Percentiles rank a stretch among this genome's conserved stretches.
These are phyloP conservation scores for Malurus cyaneus DNA, from an alignment of 2,113 vertebrate species.

Conservation along the genomic window DNA sequence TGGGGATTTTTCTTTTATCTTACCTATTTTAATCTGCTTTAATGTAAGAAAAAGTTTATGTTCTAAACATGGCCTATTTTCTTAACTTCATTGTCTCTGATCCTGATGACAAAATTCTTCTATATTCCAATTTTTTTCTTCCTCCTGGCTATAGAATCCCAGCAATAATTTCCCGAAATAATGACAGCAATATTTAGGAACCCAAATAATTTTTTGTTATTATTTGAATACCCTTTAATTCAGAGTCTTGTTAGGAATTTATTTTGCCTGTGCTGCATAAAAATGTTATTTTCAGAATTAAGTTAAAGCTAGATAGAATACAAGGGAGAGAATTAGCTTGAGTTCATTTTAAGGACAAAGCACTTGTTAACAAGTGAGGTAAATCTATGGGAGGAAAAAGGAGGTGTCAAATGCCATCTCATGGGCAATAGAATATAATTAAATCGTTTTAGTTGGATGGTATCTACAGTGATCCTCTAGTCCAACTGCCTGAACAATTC, in stretches of 20 bases:
- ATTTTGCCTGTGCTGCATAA: background rate
- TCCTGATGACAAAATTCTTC: background rate
- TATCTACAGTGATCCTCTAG: background rate
- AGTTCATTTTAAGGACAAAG: background rate
- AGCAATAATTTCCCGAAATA: conserved; percentile 26
- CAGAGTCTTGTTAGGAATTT: background rate
- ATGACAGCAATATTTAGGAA: background rate
- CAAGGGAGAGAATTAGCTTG: background rate
- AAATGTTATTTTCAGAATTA: background rate
- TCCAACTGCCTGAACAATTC: background rate
- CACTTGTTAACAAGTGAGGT: background rate
- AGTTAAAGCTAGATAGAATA: background rate
- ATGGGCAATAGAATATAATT: background rate
- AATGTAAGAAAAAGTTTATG: conserved; percentile 13
- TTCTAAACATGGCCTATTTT: background rate
- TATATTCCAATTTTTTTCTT: background rate
- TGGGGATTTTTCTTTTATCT: background rate
- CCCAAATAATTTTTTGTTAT: background rate
- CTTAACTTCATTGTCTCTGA: background rate
- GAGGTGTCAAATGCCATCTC: background rate
- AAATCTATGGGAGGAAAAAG: background rate
- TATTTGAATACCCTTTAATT: background rate
- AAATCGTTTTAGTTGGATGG: background rate
- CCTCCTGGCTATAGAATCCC: background rate
- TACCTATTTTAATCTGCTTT: background rate